Conservation (phyloP, 2,888 invertebrate species). For the Caenorhabditis drosophilae region DNA sequence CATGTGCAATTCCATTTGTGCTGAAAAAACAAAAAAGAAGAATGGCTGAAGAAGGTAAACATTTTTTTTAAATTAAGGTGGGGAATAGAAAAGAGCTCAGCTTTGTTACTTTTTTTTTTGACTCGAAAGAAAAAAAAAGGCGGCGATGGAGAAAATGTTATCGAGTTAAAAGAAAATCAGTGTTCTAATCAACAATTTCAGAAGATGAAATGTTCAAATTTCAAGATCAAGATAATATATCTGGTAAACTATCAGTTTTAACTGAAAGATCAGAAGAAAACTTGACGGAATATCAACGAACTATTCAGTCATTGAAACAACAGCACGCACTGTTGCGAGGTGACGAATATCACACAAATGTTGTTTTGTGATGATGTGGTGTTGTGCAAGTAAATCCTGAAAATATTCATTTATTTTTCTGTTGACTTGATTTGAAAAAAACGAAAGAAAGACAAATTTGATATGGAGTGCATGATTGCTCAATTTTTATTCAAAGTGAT, state of each 20-base stretch:
- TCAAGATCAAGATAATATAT: conserved; percentile 56
- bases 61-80: neutral
- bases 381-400: conserved; percentile 1
- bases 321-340: conserved; percentile 60
- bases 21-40: conserved; percentile 53
- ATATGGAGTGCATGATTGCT: conserved; percentile 11
- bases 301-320: conserved; percentile 58
- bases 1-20: conserved; percentile 71
- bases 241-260: conserved; percentile 66
- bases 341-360: conserved; percentile 27
- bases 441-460: neutral
- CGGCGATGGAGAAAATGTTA: no score
- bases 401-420: no score
- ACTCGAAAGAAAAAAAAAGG: neutral
- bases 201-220: conserved; percentile 20
- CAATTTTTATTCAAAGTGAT: no score
- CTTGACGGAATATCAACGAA: conserved; percentile 64
- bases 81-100: no score
- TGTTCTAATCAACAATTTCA: conserved; percentile 19
- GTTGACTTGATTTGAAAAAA: no score
- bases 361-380: conserved; percentile 22
- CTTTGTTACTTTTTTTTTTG: neutral
- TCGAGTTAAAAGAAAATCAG: no score
- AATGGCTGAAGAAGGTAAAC: conserved; percentile 58
- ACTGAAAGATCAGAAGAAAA: conserved; percentile 67